Evolutionary conservation across 2,888 invertebrate species (phyloP), one percentile per base, ranked within the genome.

Genomic region (Nomada ruficornis): DNA sequence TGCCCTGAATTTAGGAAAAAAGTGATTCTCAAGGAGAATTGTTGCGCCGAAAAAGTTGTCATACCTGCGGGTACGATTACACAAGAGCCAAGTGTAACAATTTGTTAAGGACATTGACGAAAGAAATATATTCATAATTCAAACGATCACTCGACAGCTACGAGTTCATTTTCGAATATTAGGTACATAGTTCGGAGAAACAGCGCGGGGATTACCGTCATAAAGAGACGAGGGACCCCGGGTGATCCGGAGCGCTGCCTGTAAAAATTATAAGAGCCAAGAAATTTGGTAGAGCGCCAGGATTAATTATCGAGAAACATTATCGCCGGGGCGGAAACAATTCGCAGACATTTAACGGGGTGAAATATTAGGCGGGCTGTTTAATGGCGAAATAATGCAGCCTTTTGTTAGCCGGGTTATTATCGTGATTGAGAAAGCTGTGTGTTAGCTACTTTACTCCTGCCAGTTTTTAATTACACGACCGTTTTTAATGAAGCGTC

Each of bases 361-460:
- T 29, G 57, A 57, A 77, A 71, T 72, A 77, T 72, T 63, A 55
- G 74, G 18, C 44, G 29, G 47, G 13, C 50, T 73, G 63, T 75
- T 83, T 83, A 83, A 78, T 68, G 68, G 68, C 44, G 78, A 67
- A 78, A 71, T 83, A 83, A 78, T 68, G 74, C 83, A 68, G 68
- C 70, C 83, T 75, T 83, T 83, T 83, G 83, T 83, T 78, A 29
- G 44, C 59, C 50, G 55, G 67, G 68, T 83, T 78, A 75, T 82
- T 83, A 83, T 83, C 73, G n/a, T 75, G 78, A 83, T 83, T 60
- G 83, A 78, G 83, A 71, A 70, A 81, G 77, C 70, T 70, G 72
- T 68, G 64, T 73, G 77, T 83, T 82, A 82, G 77, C 69, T 82
- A 77, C 71, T 77, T 82, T 82, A 57, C 62, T 59, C 36, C 13